Evolutionary conservation across 1,140 invertebrate species (phyloP).

Genomic region (Euschistus heros): DNA sequence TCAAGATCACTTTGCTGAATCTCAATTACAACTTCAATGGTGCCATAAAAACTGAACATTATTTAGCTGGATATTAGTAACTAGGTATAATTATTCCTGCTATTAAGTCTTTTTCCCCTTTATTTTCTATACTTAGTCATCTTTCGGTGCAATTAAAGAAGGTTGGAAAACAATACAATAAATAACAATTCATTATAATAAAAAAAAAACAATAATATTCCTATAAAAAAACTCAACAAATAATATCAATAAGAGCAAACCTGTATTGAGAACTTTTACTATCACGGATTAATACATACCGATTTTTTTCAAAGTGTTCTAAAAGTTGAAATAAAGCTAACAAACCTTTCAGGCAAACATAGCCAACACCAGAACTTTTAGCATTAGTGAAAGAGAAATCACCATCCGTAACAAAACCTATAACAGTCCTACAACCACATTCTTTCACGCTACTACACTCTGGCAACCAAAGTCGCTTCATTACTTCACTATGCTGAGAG

Average conservation of each 20-base stretch:
- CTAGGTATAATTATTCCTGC: too few relatives aligned
- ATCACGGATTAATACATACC: slow-evolving; percentile 5
- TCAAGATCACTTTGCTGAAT: too few relatives aligned
- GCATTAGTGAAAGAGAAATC: slow-evolving; percentile 57
- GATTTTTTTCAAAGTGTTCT: background rate
- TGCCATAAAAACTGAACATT: too few relatives aligned
- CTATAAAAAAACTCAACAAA: background rate
- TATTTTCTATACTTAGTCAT: too few relatives aligned
- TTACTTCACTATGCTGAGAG: slow-evolving; percentile 44
- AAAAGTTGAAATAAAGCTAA: slow-evolving; percentile 34
- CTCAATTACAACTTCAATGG: too few relatives aligned
- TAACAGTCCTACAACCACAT: slow-evolving; percentile 50
- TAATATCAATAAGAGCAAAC: slow-evolving; percentile 13
- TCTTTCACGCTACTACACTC: slow-evolving; percentile 43
- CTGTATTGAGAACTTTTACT: slow-evolving; percentile 11
- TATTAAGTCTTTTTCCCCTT: too few relatives aligned
- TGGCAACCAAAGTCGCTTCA: slow-evolving; percentile 59
- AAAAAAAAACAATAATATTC: too few relatives aligned
- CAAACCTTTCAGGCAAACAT: slow-evolving; percentile 48
- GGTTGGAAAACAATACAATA: too few relatives aligned
- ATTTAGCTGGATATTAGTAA: too few relatives aligned
- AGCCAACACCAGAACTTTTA: slow-evolving; percentile 52
- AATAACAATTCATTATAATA: too few relatives aligned
- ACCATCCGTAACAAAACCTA: slow-evolving; percentile 61
- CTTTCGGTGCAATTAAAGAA: too few relatives aligned